Evolutionary conservation across 2,113 vertebrate genomes (phyloP), one percentile per base, ranked within the genome.

Genomic region (Antechinus flavipes): DNA sequence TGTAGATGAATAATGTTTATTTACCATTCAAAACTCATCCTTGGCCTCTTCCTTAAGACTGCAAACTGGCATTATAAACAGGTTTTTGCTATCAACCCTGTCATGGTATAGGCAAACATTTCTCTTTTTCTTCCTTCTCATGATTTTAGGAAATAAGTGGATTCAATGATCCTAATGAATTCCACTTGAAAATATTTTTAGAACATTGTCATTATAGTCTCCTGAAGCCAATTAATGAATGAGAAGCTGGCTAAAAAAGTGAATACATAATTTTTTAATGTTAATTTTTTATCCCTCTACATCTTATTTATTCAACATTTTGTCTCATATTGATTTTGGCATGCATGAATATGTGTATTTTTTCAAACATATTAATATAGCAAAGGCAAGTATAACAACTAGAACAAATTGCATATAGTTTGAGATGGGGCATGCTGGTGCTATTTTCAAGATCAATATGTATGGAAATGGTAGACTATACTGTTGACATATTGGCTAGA

Each of bases 361-460:
- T 24, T 95, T 96, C 93, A 93, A 93, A 91, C 49, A 93, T 93
- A 46, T 91, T 93, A 94, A 94, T 97, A 96, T 96, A 95, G 76
- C 89, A 97, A 97, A 95, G 23, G 19, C 55, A 92, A 1, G 14
- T 55, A 94, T 7, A 95, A 93, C 96, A 90, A 95, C 26, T 58
- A 93, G 94, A 91, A 58, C 61, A 97, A 96, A 92, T 24, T 58
- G 8, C 25, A 26, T 95, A 94, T 8, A 92, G 95, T 97, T 95
- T 97, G 90, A 54, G 54, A 27, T 53, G 8, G 91, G 93, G 89
- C 54, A 22, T 97, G 55, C 8, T 95, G 84, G 94, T 97, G 90
- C 96, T 97, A 49, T 96, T 95, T 95, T 97, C 94, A 93, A 95
- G 96, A 97, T 91, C 56, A 53, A 1, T 49, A 95, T 98, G 97